Percentiles rank a stretch among this genome's conserved stretches.
These are phyloP conservation scores for Hirtodrosophila histrioides DNA, from an alignment of 2,888 invertebrate species.

Conservation along the genomic window DNA sequence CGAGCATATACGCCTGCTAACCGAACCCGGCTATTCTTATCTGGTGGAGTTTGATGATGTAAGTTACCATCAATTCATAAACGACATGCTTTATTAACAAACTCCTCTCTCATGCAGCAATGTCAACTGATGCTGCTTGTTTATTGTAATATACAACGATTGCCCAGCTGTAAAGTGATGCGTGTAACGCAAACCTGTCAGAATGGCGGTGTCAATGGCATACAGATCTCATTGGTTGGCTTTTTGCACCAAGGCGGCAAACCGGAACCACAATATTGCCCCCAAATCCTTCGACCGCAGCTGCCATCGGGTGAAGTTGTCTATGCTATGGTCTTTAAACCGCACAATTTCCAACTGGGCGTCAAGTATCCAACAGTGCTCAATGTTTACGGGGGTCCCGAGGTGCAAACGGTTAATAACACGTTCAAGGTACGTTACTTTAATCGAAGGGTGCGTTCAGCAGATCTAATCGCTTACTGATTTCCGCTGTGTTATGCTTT, in stretches of 20 bases:
- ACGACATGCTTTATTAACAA: too few relatives aligned
- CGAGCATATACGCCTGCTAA: slow-evolving; percentile 90
- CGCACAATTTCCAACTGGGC: slow-evolving; percentile 87
- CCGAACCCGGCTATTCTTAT: slow-evolving; percentile 93
- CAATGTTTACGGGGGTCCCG: slow-evolving; percentile 99
- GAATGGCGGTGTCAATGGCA: slow-evolving; percentile 89
- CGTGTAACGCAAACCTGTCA: slow-evolving; percentile 87
- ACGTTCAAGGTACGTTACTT: slow-evolving; percentile 90
- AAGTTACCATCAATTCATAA: slow-evolving; percentile 20
- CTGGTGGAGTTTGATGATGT: slow-evolving; percentile 92
- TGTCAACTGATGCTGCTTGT: slow-evolving; percentile 93
- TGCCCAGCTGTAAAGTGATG: slow-evolving; percentile 92
- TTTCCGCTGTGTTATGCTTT: too few relatives aligned
- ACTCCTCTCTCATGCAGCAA: slow-evolving; percentile 85
- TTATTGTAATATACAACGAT: slow-evolving; percentile 91
- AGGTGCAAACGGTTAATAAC: slow-evolving; percentile 98
- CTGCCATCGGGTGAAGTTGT: slow-evolving; percentile 89
- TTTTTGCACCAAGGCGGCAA: slow-evolving; percentile 88
- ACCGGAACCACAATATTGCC: slow-evolving; percentile 87
- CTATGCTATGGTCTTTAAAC: slow-evolving; percentile 96
- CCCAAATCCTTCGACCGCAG: slow-evolving; percentile 89
- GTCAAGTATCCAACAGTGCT: slow-evolving; percentile 95
- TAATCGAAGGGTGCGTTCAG: too few relatives aligned
- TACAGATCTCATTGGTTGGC: slow-evolving; percentile 89
- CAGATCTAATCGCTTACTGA: too few relatives aligned